These are phyloP conservation scores for Pseudococcus jackbeardsleyi DNA, from an alignment of 2,888 invertebrate genomes.

Conservation along the genomic window DNA sequence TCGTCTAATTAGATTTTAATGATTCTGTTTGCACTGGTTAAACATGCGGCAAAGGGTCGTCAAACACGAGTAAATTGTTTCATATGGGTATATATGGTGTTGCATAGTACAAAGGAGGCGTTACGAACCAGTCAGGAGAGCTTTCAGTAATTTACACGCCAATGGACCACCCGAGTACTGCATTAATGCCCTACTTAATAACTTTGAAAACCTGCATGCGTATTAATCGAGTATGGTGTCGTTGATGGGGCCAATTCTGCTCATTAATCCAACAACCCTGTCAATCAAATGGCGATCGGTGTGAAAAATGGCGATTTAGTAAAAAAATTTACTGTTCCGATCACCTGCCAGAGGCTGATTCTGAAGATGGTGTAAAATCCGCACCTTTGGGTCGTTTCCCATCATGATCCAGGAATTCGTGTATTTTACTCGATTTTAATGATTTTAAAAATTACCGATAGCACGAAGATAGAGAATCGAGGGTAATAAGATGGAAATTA, in stretches of 20 bases:
- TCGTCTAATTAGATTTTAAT: slow-evolving; percentile 62
- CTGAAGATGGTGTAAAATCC: too few species aligned
- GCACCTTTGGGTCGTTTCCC: too few species aligned
- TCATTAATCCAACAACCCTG: not conserved
- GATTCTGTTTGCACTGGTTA: slow-evolving; percentile 60
- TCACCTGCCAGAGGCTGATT: too few species aligned
- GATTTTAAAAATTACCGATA: too few species aligned
- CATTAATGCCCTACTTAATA: slow-evolving; percentile 58
- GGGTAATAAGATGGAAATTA: too few species aligned
- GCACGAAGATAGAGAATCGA: too few species aligned
- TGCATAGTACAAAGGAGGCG: slow-evolving; percentile 53
- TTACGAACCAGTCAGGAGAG: slow-evolving; percentile 58
- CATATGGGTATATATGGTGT: slow-evolving; percentile 35
- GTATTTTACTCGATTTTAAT: too few species aligned
- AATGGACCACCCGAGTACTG: slow-evolving; percentile 60
- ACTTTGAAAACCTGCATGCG: slow-evolving; percentile 28
- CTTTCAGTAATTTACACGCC: slow-evolving; percentile 60
- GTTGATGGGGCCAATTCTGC: not conserved
- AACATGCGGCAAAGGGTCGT: slow-evolving; percentile 53
- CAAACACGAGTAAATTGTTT: slow-evolving; percentile 55
- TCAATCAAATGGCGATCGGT: slow-evolving; percentile 22
- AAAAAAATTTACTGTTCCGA: too few species aligned
- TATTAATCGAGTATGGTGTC: not conserved
- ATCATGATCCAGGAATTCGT: too few species aligned
- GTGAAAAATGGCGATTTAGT: not conserved